phyloP scores from a whole-genome alignment of 2,888 invertebrate species.

The Galerucella nymphaeae region DNA sequence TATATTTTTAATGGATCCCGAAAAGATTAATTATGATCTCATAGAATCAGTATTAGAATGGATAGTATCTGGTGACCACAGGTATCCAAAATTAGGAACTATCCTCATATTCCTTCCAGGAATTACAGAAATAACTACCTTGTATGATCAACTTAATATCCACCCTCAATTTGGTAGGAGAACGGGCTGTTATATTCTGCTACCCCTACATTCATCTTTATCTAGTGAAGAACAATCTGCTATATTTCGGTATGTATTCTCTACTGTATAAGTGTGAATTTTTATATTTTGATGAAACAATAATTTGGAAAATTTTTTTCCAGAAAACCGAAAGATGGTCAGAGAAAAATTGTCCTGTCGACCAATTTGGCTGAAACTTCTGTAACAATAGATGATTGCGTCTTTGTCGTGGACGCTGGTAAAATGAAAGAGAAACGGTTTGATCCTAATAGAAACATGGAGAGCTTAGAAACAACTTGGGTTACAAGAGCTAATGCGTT shows the following conservation, averaged over 20 bases:
- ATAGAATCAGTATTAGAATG: slow-evolving; percentile 78
- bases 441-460: slow-evolving; percentile 87
- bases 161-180: slow-evolving; percentile 74
- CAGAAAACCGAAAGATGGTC: slow-evolving; percentile 75
- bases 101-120: slow-evolving; percentile 85
- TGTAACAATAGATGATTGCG: slow-evolving; percentile 95
- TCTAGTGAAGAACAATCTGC: slow-evolving; percentile 85
- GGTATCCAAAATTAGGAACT: slow-evolving; percentile 77
- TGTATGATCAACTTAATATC: slow-evolving; percentile 76
- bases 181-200: slow-evolving; percentile 74
- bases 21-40: slow-evolving; percentile 82
- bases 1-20: slow-evolving; percentile 80
- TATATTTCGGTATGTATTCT: slow-evolving; percentile 69
- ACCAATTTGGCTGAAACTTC: slow-evolving; percentile 97
- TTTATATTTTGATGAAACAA: background rate
- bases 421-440: slow-evolving; percentile 91
- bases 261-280: slow-evolving; percentile 4
- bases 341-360: slow-evolving; percentile 87
- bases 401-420: slow-evolving; percentile 92
- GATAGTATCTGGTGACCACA: slow-evolving; percentile 77
- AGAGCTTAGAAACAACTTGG: slow-evolving; percentile 88
- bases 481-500: slow-evolving; percentile 90
- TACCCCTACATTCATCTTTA: slow-evolving; percentile 89
- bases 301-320: slow-evolving; percentile 57
- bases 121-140: slow-evolving; percentile 78